Evolutionary conservation across 2,888 invertebrate genomes (phyloP).

Genomic region (Phyllotreta cruciferae): DNA sequence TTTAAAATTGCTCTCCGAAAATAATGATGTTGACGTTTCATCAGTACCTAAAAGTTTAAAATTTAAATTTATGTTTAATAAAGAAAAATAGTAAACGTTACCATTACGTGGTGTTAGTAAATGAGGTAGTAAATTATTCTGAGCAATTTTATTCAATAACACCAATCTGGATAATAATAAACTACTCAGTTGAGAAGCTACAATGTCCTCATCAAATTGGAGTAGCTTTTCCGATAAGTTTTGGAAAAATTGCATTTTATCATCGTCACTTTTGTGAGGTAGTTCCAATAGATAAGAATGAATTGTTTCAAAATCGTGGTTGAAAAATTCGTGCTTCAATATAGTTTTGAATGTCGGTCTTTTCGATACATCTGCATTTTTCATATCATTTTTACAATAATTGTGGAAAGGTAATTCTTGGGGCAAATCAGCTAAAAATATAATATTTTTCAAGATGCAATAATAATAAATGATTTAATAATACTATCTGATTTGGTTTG

Average conservation of each 20-base stretch:
- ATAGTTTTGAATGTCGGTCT: conserved; percentile 74
- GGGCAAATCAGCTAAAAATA: conserved; percentile 69
- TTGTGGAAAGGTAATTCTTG: conserved; percentile 73
- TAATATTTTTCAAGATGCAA: background rate
- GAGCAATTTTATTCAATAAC: conserved; percentile 81
- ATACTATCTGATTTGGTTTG: conserved; percentile 67
- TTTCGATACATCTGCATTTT: conserved; percentile 69
- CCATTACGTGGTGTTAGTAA: conserved; percentile 76
- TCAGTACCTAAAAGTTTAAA: conserved; percentile 46
- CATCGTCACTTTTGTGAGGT: conserved; percentile 77
- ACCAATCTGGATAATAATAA: conserved; percentile 84
- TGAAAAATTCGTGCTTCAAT: conserved; percentile 78
- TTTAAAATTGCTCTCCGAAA: conserved; percentile 73
- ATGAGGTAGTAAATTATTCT: conserved; percentile 73
- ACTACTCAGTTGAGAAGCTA: conserved; percentile 81
- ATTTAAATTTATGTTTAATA: conserved; percentile 18
- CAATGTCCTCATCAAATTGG: conserved; percentile 78
- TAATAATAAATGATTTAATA: background rate
- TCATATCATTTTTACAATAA: conserved; percentile 73
- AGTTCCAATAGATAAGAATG: conserved; percentile 84
- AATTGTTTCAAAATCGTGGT: conserved; percentile 84
- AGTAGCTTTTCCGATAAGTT: conserved; percentile 72
- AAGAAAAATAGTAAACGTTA: conserved; percentile 52
- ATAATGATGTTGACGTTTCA: conserved; percentile 63
- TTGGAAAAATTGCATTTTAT: conserved; percentile 81